phyloP scores from a whole-genome alignment of 30 jellyfish, hydroid and myxozoan species.

The Aurelia sp. region DNA sequence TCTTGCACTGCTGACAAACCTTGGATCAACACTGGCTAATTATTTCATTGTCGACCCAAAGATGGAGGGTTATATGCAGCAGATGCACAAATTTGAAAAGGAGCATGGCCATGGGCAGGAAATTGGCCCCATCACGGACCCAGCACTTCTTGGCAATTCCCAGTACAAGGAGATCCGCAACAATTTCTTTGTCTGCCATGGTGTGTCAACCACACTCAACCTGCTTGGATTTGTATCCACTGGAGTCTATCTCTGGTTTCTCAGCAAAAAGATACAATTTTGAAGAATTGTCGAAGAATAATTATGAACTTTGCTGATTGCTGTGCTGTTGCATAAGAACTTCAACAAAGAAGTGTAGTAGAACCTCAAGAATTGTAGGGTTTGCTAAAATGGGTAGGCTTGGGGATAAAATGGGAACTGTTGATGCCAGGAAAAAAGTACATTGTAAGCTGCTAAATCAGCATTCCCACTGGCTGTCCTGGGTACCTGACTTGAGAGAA shows the following conservation, averaged over 20 bases:
- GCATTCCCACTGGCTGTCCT: too few relatives aligned
- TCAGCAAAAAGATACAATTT: slow-evolving; percentile 49
- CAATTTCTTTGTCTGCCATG: slow-evolving; percentile 65
- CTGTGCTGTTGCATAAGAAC: neutral
- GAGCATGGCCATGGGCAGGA: slow-evolving; percentile 85
- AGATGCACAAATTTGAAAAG: slow-evolving; percentile 69
- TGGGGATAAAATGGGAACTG: too few relatives aligned
- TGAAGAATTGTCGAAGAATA: neutral
- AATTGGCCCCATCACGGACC: slow-evolving; percentile 71
- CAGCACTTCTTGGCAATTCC: slow-evolving; percentile 46
- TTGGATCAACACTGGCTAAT: slow-evolving; percentile 43
- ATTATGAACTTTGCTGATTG: neutral
- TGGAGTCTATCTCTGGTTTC: slow-evolving; percentile 71
- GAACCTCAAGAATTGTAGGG: too few relatives aligned
- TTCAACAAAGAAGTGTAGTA: too few relatives aligned
- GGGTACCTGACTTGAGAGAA: too few relatives aligned
- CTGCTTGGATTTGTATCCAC: slow-evolving; percentile 53
- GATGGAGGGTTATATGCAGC: slow-evolving; percentile 35
- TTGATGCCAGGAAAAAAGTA: too few relatives aligned
- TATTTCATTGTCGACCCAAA: slow-evolving; percentile 58
- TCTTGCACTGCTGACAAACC: slow-evolving; percentile 34
- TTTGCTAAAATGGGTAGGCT: too few relatives aligned
- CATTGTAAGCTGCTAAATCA: too few relatives aligned
- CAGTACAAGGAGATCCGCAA: slow-evolving; percentile 61
- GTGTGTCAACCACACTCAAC: slow-evolving; percentile 64